phyloP scores from a whole-genome alignment of 2,888 invertebrate genomes.

The Beris morrisii region DNA sequence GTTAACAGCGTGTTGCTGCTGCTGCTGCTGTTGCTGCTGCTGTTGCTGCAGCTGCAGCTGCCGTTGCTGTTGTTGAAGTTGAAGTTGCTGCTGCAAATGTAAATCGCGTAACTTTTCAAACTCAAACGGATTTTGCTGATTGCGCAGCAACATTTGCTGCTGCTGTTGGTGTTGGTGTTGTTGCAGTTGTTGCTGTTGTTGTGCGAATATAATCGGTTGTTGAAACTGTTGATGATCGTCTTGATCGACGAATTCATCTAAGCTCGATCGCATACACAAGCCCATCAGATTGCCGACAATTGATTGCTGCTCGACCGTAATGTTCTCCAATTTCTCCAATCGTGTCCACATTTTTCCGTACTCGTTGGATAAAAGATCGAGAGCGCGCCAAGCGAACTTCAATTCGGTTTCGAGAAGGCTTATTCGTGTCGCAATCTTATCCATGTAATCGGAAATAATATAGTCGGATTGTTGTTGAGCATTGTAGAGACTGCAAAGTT shows the following conservation, averaged over 20 bases:
- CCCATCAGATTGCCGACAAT: constrained; percentile 82
- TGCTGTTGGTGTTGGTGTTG: constrained; percentile 37
- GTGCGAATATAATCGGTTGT: constrained; percentile 43
- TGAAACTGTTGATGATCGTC: constrained; percentile 14
- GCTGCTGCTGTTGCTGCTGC: constrained; percentile 44
- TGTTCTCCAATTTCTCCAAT: constrained; percentile 82
- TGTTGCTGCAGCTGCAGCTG: constrained; percentile 51
- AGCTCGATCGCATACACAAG: constrained; percentile 46
- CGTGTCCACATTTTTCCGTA: constrained; percentile 94
- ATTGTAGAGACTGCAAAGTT: constrained; percentile 50
- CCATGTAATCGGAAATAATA: constrained; percentile 89
- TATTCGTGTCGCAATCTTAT: constrained; percentile 81
- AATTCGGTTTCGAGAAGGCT: constrained; percentile 88
- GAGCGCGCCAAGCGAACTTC: constrained; percentile 89
- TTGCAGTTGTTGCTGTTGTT: constrained; percentile 21
- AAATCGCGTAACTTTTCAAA: background rate
- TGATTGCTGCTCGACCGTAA: constrained; percentile 86
- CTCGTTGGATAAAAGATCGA: constrained; percentile 87
- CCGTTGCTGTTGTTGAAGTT: constrained; percentile 45
- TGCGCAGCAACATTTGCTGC: constrained; percentile 33
- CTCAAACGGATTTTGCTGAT: constrained; percentile 23
- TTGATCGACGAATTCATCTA: constrained; percentile 10
- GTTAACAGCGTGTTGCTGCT: constrained; percentile 13
- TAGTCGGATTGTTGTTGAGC: constrained; percentile 67
- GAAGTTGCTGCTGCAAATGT: constrained; percentile 43